These are phyloP conservation scores for Zingel zingel DNA, from an alignment of 2,113 vertebrate genomes.

Conservation along the genomic window DNA sequence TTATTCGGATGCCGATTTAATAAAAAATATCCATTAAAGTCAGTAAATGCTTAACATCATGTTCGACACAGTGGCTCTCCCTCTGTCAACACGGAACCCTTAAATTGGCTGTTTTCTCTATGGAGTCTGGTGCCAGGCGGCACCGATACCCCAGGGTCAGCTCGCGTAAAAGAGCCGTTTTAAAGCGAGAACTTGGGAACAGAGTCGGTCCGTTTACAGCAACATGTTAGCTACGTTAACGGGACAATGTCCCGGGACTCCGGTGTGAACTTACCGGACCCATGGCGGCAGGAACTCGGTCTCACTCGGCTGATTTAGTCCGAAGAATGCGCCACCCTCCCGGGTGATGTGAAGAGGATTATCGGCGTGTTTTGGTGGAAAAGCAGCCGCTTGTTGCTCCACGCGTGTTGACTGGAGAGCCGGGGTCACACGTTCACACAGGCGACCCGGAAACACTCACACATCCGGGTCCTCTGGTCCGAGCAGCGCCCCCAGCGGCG, in stretches of 20 bases:
- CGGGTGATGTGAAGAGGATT: fast-evolving
- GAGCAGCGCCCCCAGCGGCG: conserved; percentile 34
- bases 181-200: no score
- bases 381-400: not conserved
- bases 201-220: no score
- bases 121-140: no score
- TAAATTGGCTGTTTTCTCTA: no score
- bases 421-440: not conserved
- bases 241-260: not conserved
- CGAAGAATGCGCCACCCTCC: fast-evolving
- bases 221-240: not conserved
- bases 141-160: no score
- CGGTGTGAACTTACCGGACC: conserved; percentile 47
- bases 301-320: not conserved
- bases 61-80: no score
- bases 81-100: no score
- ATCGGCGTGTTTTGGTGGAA: conserved; percentile 5
- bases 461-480: no score
- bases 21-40: no score
- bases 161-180: no score
- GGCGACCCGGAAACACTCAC: conserved; percentile 43
- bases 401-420: conserved; percentile 30
- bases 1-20: no score
- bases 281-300: conserved; percentile 22
- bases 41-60: no score